Base-by-base conservation (phyloP, 2,888 invertebrate genomes). In the Syrista parreyssii region DNA sequence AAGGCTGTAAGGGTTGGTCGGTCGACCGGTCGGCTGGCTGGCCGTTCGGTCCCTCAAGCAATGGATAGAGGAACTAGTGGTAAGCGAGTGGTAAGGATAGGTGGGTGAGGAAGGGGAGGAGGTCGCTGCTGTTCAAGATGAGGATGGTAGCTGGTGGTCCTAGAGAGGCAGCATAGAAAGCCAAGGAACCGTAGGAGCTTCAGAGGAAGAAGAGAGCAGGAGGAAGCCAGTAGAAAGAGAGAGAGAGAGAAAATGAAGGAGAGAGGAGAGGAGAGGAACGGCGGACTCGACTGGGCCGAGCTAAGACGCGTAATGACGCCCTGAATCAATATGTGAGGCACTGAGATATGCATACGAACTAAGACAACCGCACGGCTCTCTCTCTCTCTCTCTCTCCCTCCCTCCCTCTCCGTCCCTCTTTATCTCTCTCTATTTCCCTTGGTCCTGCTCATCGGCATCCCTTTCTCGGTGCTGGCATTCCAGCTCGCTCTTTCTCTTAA, bases 301-400 rank as follows among this genome's bases (percentile, higher is more conserved):
- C 90, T 90, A 91, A 90, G 89, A 90, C 90, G 90, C 89, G 90
- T 91, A 91, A 91, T 91, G 91, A 91, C 90, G 91, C 89, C 90
- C 90, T 90, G 91, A 91, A 91, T 91, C 91, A 91, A 91, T 91
- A 91, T 91, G 90, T 91, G 90, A 91, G 90, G 88, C 89, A 90
- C 90, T 90, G 90, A 90, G 91, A 91, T 91, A 90, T 91, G 91
- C 91, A 91, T 91, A 91, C 90, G 90, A 90, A 90, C 91, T 91
- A 91, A 91, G 90, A 90, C 90, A 90, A 91, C 87, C 89, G 87
- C 77, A 74, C 87, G 77, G 36, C 68, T 75, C 55, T 68, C 80
- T 34, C 74, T 35, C n/a, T 40, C 68, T 32, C 68, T 40, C n/a
- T 74, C 31, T 77, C 68, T 76, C 40, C 30, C 68, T 68, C 32